Evolutionary conservation across 1,140 invertebrate species (phyloP).

Genomic region (Sycobia sp.): DNA sequence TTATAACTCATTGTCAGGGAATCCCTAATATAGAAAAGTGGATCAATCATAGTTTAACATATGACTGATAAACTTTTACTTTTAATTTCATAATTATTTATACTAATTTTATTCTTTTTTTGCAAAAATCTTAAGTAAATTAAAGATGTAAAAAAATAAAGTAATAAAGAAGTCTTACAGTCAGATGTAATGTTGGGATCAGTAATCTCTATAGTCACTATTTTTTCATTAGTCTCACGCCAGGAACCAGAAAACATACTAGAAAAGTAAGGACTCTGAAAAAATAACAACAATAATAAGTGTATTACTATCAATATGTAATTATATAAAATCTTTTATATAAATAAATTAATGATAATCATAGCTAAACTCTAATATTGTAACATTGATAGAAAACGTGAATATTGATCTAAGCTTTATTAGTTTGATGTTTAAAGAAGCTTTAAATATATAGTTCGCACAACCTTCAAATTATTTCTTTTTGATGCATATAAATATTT

Average conservation of each 20-base stretch:
- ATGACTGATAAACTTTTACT: constrained; percentile 38
- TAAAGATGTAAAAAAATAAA: constrained; percentile 4
- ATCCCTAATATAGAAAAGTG: constrained; percentile 38
- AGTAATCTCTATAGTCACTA: constrained; percentile 73
- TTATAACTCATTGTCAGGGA: constrained; percentile 12
- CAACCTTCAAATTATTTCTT: no score
- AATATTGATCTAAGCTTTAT: no score
- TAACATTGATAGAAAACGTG: no score
- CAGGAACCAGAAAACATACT: constrained; percentile 86
- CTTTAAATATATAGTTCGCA: no score
- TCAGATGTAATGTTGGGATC: constrained; percentile 77
- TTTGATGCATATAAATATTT: no score
- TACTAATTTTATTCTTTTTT: no score
- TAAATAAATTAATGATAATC: not conserved
- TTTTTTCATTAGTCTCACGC: constrained; percentile 73
- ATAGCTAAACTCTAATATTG: no score
- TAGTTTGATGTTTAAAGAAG: no score
- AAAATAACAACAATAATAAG: constrained; percentile 29
- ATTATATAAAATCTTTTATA: not conserved
- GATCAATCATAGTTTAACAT: constrained; percentile 30
- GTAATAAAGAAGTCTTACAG: constrained; percentile 59
- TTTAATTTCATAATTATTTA: no score
- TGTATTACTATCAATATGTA: not conserved
- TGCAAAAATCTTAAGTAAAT: not conserved
- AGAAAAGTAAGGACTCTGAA: constrained; percentile 79